Evolutionary conservation across 2,888 invertebrate genomes (phyloP).

Genomic region (Diarsia rubi): DNA sequence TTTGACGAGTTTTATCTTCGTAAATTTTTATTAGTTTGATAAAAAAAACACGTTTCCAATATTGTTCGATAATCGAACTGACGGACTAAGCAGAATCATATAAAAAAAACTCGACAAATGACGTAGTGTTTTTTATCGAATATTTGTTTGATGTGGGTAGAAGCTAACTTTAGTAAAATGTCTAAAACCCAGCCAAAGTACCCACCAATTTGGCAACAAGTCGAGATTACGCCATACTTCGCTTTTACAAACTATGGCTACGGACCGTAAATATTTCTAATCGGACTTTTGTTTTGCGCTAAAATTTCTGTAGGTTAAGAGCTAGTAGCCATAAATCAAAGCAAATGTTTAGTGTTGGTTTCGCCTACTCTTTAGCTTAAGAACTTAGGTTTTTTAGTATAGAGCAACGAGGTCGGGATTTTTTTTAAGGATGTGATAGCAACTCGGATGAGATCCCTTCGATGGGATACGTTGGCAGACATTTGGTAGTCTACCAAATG

Average conservation of each 20-base stretch:
- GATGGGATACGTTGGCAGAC: too few relatives aligned
- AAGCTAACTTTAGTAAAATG: not conserved
- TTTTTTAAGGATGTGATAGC: not conserved
- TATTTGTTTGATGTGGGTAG: not conserved
- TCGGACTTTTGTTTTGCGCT: constrained; percentile 7
- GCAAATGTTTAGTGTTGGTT: not conserved
- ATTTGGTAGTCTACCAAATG: not conserved
- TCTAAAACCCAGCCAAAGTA: not conserved
- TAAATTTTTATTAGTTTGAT: too few relatives aligned
- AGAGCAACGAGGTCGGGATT: not conserved
- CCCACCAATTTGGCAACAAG: constrained; percentile 26
- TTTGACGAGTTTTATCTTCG: too few relatives aligned
- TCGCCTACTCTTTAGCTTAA: not conserved
- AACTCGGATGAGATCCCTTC: too few relatives aligned
- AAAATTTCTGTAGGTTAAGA: constrained; percentile 9
- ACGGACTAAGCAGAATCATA: too few relatives aligned
- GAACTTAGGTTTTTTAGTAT: not conserved
- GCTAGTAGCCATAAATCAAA: constrained; percentile 30
- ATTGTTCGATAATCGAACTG: too few relatives aligned
- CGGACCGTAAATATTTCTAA: constrained; percentile 28
- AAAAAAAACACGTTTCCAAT: too few relatives aligned
- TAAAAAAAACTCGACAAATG: too few relatives aligned
- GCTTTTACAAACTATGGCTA: not conserved
- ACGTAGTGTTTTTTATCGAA: too few relatives aligned
- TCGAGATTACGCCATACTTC: constrained; percentile 9